These are phyloP conservation scores for Morinoia aosen DNA, from an alignment of 2,888 invertebrate genomes.

Conservation along the genomic window DNA sequence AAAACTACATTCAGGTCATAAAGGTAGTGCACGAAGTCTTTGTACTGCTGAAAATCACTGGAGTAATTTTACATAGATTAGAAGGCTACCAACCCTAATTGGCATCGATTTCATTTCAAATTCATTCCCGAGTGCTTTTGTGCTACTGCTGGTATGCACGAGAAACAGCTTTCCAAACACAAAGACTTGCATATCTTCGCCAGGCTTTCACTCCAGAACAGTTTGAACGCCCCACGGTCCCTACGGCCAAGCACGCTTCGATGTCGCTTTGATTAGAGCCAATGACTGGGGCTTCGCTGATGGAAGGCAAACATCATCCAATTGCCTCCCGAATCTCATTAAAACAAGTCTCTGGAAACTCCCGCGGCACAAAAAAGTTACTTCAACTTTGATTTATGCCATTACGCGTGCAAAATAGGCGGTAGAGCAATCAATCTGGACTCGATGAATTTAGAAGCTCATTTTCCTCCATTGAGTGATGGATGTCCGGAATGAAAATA, in stretches of 20 bases:
- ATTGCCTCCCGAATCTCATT: neutral
- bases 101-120: neutral
- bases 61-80: neutral
- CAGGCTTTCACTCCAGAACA: neutral
- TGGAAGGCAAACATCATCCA: conserved; percentile 12
- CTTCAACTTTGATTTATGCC: neutral
- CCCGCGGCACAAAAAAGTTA: neutral
- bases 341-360: conserved; percentile 7
- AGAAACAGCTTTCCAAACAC: neutral
- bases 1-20: neutral
- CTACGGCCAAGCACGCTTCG: neutral
- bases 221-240: neutral
- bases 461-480: neutral
- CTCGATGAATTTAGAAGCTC: neutral
- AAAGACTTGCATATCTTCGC: neutral
- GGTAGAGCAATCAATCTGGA: neutral
- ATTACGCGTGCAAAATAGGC: neutral
- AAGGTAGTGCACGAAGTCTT: neutral
- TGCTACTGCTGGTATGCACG: neutral
- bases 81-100: neutral
- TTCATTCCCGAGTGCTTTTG: neutral
- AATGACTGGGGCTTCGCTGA: neutral
- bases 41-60: neutral
- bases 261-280: conserved; percentile 21
- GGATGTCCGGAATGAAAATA: neutral